Evolutionary conservation across 2,888 invertebrate species (phyloP).

Genomic region (Brassicogethes aeneus): DNA sequence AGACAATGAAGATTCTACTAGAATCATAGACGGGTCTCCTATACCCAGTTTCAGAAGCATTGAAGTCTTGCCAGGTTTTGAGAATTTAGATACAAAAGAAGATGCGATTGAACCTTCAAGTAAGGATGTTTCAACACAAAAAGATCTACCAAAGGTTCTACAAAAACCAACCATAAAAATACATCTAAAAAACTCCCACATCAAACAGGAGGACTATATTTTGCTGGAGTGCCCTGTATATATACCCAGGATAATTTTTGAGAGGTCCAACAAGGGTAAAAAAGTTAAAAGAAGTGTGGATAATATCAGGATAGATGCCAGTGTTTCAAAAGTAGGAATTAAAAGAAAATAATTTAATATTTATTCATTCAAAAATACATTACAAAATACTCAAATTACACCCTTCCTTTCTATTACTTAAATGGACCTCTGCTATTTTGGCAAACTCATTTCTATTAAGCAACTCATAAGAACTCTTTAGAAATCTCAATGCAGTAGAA

Average conservation of each 20-base stretch:
- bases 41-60: too few relatives aligned
- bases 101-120: neutral
- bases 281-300: neutral
- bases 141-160: neutral
- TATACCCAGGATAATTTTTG: neutral
- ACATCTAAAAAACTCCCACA: neutral
- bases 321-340: neutral
- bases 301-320: neutral
- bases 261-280: neutral
- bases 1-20: too few relatives aligned
- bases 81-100: neutral
- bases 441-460: slow-evolving; percentile 63
- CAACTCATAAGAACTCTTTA: slow-evolving; percentile 68
- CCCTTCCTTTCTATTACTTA: slow-evolving; percentile 58
- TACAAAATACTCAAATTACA: slow-evolving; percentile 42
- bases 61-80: neutral
- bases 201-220: neutral
- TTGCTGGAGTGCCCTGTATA: neutral
- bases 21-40: too few relatives aligned
- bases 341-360: neutral
- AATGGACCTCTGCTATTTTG: slow-evolving; percentile 66
- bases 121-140: neutral
- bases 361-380: slow-evolving; percentile 8
- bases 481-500: slow-evolving; percentile 50
- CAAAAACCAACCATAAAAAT: neutral